A percentile compares a stretch with the other conserved stretches of the same genome.
phyloP scores from a whole-genome alignment of 2,797 vertebrate genomes.

The Pampus argenteus region DNA sequence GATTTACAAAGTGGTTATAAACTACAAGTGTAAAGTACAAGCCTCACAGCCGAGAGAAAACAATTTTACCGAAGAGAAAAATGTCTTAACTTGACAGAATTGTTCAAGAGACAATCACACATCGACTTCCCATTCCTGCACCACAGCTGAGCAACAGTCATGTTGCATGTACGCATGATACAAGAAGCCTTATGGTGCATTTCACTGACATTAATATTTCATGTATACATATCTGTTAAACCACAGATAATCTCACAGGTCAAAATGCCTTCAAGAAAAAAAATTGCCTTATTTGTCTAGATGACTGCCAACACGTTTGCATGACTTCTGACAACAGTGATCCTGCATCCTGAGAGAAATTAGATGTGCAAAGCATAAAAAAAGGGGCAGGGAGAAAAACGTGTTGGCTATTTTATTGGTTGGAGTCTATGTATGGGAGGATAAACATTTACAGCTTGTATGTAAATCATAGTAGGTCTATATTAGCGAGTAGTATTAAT shows the following conservation, averaged over 20 bases:
- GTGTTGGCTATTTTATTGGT: slow-evolving; percentile 56
- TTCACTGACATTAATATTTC: background rate
- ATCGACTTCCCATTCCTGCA: slow-evolving; percentile 2
- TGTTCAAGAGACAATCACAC: slow-evolving; percentile 22
- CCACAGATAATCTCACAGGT: slow-evolving; percentile 31
- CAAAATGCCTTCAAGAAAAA: slow-evolving; percentile 17
- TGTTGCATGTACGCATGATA: slow-evolving; percentile 2
- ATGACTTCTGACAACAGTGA: slow-evolving; percentile 28
- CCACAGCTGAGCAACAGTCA: background rate
- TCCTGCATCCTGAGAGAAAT: slow-evolving; percentile 54
- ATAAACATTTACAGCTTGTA: slow-evolving; percentile 43
- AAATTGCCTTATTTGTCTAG: slow-evolving; percentile 33
- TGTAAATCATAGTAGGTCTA: slow-evolving; percentile 24
- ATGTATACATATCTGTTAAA: slow-evolving; percentile 25
- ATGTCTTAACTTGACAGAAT: slow-evolving; percentile 12
- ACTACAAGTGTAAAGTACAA: background rate
- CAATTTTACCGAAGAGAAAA: slow-evolving; percentile 23
- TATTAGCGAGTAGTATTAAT: slow-evolving; percentile 50
- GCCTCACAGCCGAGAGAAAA: slow-evolving; percentile 33
- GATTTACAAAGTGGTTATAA: slow-evolving; percentile 44
- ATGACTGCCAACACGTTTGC: slow-evolving; percentile 10
- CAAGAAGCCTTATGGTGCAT: background rate
- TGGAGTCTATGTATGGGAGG: slow-evolving; percentile 42
- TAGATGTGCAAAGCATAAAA: slow-evolving; percentile 60
- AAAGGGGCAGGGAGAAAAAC: slow-evolving; percentile 45